Base-by-base conservation (phyloP, 37 sponge, comb jelly and placozoan genomes). In the Crambe crambe region DNA sequence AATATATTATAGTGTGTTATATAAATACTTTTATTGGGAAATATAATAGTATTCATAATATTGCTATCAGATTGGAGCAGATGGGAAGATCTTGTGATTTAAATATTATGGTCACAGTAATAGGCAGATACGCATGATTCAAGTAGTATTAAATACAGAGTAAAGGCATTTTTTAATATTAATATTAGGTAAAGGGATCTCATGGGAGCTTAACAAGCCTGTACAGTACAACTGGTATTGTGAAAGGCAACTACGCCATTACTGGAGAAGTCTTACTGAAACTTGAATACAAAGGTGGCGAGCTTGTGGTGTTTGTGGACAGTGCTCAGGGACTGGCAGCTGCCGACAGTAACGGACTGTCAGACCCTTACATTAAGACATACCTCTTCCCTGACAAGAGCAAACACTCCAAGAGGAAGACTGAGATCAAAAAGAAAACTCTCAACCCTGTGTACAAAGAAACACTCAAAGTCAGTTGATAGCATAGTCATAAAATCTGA, bases 391-490 rank as follows among this genome's bases (percentile, higher is more conserved):
- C 91, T 0, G 91, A 90, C 74, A 73, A 66, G 42, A 78, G 66
- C 73, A 90, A 90, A 51, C 54, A 72, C 69, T 67, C 87, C 31
- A 85, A 90, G 74, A 81, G 36, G 79, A 90, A 86, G 75, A 90
- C 91, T 22, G 37, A 15, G 0, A 43, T 82, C 30, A 66, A 70
- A 17, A 58, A 44, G 60, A 82, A 86, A 77, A 85, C 87, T 2
- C 61, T 82, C 47, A 72, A 86, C 61, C 91, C 91, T 37, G 62
- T 68, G 35, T 90, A 70, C 58, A 80, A 69, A 21, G 81, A 90
- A 64, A 75, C 76, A 34, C 58, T 90, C 5, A 80, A 80, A 81
- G 90, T 90, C 57, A 8, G 72, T 66, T n/a, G n/a, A n/a, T n/a
- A n/a, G n/a, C n/a, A n/a, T n/a, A n/a, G n/a, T n/a, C n/a, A n/a